Conservation (phyloP, 2,797 vertebrate genomes). For the Scolopax rusticola region DNA sequence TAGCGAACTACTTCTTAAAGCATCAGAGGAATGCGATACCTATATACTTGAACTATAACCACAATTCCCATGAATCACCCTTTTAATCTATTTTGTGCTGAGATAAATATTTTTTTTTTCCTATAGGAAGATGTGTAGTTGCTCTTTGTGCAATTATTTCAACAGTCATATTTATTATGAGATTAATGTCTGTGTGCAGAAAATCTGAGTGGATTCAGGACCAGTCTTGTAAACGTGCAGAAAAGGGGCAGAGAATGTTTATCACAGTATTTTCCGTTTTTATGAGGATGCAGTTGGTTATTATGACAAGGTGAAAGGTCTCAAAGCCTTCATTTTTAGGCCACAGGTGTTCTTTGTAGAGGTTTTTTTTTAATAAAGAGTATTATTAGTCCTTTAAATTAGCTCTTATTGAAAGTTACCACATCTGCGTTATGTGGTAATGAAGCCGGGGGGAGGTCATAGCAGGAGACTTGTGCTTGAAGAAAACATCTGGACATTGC, state of each 20-base stretch:
- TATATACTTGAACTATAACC: background rate
- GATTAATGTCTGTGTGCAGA: background rate
- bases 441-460: constrained; percentile 63
- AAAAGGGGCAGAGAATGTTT: constrained; percentile 54
- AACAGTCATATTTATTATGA: background rate
- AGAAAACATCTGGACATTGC: constrained; percentile 68
- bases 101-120: background rate
- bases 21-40: background rate
- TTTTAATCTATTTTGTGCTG: background rate
- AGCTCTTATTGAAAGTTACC: constrained; percentile 70
- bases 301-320: constrained; percentile 70
- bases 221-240: constrained; percentile 5
- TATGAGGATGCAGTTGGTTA: constrained; percentile 68
- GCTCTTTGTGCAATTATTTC: background rate
- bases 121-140: background rate
- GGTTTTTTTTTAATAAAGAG: constrained; percentile 71
- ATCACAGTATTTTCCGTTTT: constrained; percentile 68
- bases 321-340: constrained; percentile 67
- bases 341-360: constrained; percentile 70
- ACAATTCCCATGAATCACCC: background rate
- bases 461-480: constrained; percentile 48
- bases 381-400: constrained; percentile 76
- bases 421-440: constrained; percentile 66
- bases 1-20: background rate
- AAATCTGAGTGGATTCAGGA: background rate